These are phyloP conservation scores for Hapalemur alaotrensis DNA, from an alignment of 2,797 vertebrate species.

Conservation along the genomic window DNA sequence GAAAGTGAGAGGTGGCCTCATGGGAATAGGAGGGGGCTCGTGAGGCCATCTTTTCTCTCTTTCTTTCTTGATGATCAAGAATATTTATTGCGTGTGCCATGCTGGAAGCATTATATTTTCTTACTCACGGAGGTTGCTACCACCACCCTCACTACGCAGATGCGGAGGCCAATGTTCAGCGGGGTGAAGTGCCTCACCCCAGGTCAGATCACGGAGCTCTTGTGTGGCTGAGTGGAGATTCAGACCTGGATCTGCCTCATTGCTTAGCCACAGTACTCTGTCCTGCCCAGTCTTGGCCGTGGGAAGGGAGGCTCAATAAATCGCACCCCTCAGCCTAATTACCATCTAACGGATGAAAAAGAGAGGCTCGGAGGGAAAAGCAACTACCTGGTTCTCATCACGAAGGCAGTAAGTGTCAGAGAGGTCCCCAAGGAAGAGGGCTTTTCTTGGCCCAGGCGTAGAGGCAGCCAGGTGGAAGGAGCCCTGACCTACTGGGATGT, in stretches of 20 bases:
- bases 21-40: background rate
- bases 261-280: background rate
- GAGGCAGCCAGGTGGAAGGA: background rate
- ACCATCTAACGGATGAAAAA: background rate
- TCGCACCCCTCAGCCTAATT: background rate
- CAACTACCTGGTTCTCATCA: background rate
- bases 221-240: background rate
- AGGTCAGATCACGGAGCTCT: background rate
- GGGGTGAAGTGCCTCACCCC: background rate
- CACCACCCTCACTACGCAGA: background rate
- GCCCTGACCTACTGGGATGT: background rate
- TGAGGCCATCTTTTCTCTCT: background rate
- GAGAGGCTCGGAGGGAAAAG: background rate
- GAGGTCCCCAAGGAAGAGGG: background rate
- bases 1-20: background rate
- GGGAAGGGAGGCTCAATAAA: background rate
- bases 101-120: background rate
- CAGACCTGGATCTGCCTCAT: background rate
- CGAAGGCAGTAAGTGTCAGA: background rate
- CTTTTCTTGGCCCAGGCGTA: background rate
- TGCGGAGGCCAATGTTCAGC: background rate
- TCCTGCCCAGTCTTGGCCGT: background rate
- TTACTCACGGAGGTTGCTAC: background rate
- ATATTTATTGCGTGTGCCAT: background rate
- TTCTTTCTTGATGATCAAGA: conserved; percentile 2